Percentiles rank a stretch among this genome's conserved stretches.
phyloP scores from a whole-genome alignment of 2,113 vertebrate species.

The Tyto alba region DNA sequence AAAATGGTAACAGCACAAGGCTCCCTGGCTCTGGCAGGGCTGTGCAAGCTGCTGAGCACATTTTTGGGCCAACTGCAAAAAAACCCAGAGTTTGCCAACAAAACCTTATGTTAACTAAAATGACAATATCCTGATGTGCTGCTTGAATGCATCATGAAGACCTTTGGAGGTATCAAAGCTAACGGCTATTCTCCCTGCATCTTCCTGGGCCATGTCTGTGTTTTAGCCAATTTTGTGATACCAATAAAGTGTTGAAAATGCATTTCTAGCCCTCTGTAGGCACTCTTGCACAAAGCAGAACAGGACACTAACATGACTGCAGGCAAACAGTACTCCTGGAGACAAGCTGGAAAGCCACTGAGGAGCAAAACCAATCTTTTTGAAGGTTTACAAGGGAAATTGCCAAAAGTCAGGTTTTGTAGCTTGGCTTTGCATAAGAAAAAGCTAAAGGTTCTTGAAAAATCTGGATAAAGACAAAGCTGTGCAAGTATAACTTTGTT shows the following conservation, averaged over 20 bases:
- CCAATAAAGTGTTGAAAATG: background rate
- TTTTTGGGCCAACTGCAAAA: background rate
- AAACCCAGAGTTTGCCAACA: background rate
- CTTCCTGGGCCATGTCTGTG: background rate
- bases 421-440: background rate
- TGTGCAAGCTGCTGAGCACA: background rate
- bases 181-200: fast-evolving
- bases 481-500: background rate
- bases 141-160: background rate
- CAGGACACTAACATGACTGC: background rate
- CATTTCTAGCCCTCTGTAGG: background rate
- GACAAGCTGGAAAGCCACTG: background rate
- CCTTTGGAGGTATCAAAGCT: background rate
- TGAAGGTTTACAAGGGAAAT: background rate
- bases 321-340: background rate
- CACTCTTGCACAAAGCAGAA: background rate
- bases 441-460: background rate
- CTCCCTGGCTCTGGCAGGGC: background rate
- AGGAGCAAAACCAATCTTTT: background rate
- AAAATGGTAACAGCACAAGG: background rate
- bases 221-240: background rate
- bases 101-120: background rate
- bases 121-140: fast-evolving
- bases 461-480: background rate
- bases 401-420: background rate